These are phyloP conservation scores for Trachelus iudaicus DNA, from an alignment of 2,888 invertebrate species.

Conservation along the genomic window DNA sequence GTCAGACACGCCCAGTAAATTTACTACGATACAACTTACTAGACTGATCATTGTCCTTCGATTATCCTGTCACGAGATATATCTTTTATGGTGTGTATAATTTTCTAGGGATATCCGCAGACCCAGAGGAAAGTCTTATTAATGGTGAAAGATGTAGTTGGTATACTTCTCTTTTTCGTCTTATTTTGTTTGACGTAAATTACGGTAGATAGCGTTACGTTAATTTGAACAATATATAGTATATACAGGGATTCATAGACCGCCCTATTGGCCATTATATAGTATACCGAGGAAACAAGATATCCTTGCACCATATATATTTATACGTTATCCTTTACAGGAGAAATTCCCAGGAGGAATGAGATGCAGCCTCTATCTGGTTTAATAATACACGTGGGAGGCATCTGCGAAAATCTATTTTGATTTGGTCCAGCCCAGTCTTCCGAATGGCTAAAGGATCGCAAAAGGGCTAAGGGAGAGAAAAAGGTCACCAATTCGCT, in stretches of 20 bases:
- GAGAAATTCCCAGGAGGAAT: background rate
- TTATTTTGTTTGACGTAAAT: background rate
- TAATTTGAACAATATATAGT: background rate
- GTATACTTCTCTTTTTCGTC: background rate
- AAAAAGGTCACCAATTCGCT: background rate
- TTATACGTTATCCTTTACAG: background rate
- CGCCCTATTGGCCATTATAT: background rate
- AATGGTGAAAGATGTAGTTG: background rate
- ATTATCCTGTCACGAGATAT: constrained; percentile 57
- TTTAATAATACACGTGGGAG: background rate
- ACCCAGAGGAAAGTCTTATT: background rate
- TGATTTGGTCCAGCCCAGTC: background rate
- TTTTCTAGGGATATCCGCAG: background rate
- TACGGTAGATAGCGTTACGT: background rate
- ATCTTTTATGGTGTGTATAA: constrained; percentile 9
- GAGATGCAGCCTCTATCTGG: background rate
- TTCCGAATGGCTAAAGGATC: background rate
- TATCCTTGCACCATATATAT: background rate
- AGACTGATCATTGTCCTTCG: constrained; percentile 48
- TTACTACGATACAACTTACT: constrained; percentile 45
- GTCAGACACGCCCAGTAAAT: constrained; percentile 49
- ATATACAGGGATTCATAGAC: background rate
- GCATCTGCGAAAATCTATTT: background rate
- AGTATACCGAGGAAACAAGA: background rate
- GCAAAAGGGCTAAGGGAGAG: background rate